Conservation (phyloP, 37 sponge, comb jelly and placozoan genomes). For the Diacarnus erythraeanus region DNA sequence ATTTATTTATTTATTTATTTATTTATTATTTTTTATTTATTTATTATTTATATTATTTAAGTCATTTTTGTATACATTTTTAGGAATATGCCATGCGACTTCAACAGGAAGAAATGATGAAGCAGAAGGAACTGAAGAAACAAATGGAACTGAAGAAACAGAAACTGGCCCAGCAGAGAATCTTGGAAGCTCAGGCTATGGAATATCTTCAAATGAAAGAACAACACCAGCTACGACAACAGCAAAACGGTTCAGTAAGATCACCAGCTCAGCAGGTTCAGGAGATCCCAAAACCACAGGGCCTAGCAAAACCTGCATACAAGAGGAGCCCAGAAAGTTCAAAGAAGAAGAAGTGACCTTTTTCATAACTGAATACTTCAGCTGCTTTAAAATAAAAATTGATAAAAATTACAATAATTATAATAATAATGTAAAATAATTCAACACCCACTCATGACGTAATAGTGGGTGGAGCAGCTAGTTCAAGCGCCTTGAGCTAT, state of each 20-base stretch:
- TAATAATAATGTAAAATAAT: no score
- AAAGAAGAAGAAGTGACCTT: not conserved
- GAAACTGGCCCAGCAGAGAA: slow-evolving; percentile 12
- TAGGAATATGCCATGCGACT: slow-evolving; percentile 41
- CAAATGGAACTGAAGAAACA: slow-evolving; percentile 1
- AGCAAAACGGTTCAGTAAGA: not conserved
- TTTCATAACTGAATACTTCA: not conserved
- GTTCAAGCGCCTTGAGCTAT: no score
- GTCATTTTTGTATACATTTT: no score
- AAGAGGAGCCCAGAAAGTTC: slow-evolving; percentile 2
- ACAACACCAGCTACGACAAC: not conserved
- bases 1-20: no score
- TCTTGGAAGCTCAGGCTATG: no score
- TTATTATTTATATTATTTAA: no score
- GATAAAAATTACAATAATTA: no score
- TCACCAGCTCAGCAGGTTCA: slow-evolving; percentile 20
- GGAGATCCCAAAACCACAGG: not conserved
- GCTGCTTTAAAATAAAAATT: no score
- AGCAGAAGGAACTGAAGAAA: slow-evolving; percentile 3
- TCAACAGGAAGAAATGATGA: slow-evolving; percentile 25
- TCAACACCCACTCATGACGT: no score
- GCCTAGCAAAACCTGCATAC: not conserved
- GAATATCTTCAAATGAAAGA: not conserved
- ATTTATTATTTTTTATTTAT: no score
- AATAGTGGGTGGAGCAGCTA: no score